A percentile compares a stretch with the other conserved stretches of the same genome.
Conservation (phyloP, 2,113 vertebrate species). For the Ageneiosus marmoratus region DNA sequence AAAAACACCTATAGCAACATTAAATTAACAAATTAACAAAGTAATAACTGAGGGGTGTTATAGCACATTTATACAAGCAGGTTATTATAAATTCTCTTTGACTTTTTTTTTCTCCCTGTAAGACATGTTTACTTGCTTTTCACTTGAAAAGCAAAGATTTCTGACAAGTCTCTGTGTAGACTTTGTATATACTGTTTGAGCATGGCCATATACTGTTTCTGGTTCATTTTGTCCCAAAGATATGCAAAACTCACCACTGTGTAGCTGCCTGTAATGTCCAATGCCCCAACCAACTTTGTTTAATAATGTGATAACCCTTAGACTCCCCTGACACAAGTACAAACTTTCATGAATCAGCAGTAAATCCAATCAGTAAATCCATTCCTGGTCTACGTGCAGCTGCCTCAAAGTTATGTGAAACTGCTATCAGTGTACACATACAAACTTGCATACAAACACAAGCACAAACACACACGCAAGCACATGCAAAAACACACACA, state of each 20-base stretch:
- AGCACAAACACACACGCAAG: too few relatives aligned
- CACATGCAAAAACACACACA: too few relatives aligned
- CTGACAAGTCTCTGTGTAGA: too few relatives aligned
- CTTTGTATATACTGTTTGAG: too few relatives aligned
- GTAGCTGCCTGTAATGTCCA: neutral
- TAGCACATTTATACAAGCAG: neutral
- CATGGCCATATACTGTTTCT: too few relatives aligned
- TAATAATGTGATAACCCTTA: constrained; percentile 12
- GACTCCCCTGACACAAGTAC: neutral
- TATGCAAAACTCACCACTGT: neutral
- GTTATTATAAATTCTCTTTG: neutral
- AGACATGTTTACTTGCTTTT: neutral
- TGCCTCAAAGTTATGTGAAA: neutral
- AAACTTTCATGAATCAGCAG: constrained; percentile 32
- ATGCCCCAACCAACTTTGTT: constrained; percentile 27
- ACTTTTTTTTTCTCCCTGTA: neutral
- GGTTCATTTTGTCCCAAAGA: neutral
- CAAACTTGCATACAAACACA: too few relatives aligned
- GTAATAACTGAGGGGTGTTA: neutral
- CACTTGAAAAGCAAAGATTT: neutral
- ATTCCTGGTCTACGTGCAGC: neutral
- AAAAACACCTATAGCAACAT: neutral
- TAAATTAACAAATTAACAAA: neutral
- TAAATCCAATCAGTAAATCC: neutral
- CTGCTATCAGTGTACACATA: too few relatives aligned